phyloP scores from a whole-genome alignment of 2,888 invertebrate genomes.

The Rutpela maculata region DNA sequence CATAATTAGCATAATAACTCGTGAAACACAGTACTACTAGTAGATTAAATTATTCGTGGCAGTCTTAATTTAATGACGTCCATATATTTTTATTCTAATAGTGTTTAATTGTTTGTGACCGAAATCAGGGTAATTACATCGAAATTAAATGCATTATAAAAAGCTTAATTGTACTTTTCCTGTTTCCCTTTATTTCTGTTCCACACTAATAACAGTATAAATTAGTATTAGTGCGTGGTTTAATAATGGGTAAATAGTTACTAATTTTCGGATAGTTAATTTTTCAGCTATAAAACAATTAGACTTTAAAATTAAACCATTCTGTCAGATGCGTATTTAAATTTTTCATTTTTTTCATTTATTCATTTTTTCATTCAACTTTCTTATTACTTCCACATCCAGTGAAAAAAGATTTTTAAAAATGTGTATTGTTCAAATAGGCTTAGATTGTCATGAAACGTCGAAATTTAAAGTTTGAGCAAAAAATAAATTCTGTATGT shows the following conservation, averaged over 20 bases:
- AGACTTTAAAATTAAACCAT: no score
- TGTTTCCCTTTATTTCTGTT: constrained; percentile 30
- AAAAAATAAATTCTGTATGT: no score
- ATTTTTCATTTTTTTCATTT: no score
- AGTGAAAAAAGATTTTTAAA: no score
- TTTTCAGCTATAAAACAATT: no score
- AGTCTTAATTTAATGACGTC: constrained; percentile 53
- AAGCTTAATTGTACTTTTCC: constrained; percentile 61
- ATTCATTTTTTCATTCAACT: no score
- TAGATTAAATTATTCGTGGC: constrained; percentile 53
- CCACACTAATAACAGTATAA: constrained; percentile 5
- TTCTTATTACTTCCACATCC: no score
- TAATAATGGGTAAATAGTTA: not conserved
- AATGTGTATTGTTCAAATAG: no score
- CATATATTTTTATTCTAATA: constrained; percentile 56
- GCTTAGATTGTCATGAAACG: no score
- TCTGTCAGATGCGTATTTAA: no score
- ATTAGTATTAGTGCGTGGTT: not conserved
- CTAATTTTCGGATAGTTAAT: not conserved
- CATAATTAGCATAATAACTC: constrained; percentile 40
- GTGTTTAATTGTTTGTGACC: constrained; percentile 63
- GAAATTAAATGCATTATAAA: constrained; percentile 57
- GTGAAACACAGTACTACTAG: constrained; percentile 46
- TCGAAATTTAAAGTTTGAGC: no score
- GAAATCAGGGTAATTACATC: constrained; percentile 56